Conservation (phyloP, 1,140 invertebrate genomes). For the Heterodera schachtii region DNA sequence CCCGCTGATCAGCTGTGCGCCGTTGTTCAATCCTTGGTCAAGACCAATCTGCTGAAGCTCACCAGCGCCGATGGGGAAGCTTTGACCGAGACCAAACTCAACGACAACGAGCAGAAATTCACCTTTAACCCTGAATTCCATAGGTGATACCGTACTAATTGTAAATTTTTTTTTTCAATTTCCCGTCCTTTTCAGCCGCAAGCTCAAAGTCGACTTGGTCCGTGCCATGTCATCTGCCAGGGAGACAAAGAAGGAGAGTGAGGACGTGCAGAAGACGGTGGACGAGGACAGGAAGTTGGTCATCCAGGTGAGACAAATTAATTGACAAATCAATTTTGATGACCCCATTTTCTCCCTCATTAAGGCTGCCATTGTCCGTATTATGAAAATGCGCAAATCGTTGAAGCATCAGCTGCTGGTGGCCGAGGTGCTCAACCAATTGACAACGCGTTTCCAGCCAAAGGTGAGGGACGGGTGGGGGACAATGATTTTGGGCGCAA, state of each 20-base stretch:
- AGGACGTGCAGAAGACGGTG: constrained; percentile 95
- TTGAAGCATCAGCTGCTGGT: constrained; percentile 94
- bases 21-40: constrained; percentile 71
- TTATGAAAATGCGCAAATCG: constrained; percentile 98
- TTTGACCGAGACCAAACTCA: background rate
- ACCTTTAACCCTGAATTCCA: background rate
- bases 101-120: background rate
- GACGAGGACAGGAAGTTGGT: constrained; percentile 96
- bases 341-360: constrained; percentile 3
- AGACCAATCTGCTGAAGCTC: constrained; percentile 79
- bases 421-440: constrained; percentile 90
- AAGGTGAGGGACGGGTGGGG: constrained; percentile 79
- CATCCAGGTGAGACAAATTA: constrained; percentile 74
- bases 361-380: constrained; percentile 90
- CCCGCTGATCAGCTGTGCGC: constrained; percentile 69
- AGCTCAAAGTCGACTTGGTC: constrained; percentile 90
- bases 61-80: background rate
- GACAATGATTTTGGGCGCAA: too few relatives aligned
- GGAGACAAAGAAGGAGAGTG: constrained; percentile 82
- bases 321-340: too few relatives aligned
- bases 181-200: constrained; percentile 79
- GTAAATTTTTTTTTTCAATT: background rate
- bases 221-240: constrained; percentile 92
- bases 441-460: constrained; percentile 93
- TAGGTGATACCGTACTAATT: constrained; percentile 65